Evolutionary conservation across 2,113 vertebrate genomes (phyloP), one percentile per base, ranked within the genome.

Genomic region (Lycaon pictus): DNA sequence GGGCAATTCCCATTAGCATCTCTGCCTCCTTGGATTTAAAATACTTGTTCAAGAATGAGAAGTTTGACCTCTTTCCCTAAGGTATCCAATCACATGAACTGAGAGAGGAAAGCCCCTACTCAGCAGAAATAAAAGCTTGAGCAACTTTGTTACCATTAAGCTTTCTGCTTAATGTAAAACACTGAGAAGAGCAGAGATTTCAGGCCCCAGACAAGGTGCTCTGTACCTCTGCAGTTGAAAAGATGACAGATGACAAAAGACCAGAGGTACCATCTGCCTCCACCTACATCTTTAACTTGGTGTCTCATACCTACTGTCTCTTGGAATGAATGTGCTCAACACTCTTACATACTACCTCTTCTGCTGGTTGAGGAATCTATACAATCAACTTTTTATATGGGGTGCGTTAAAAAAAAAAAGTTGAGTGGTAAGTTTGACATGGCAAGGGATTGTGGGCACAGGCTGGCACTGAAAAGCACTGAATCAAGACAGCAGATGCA

Each of bases 31-130:
- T 63, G 72, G 95, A 86, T 51, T 95, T 92, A 32, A 96, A 97
- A 96, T 97, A 93, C 92, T 94, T 95, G 93, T 77, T 95, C 65
- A 60, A 88, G 82, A 92, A 89, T 27, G 22, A 92, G 79, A 88
- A 65, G 13, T 15, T 63, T 77, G 67, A 65, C 55, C 19, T 56
- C 12, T 37, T 83, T 65, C 53, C 83, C 51, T 27, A 89, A 53
- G 15, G 29, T 29, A 62, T n/a, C 69, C 56, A 37, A 1, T 80
- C 85, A 13, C 58, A 16, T 29, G 74, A 29, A 19, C 32, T n/a
- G 82, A 67, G 35, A 20, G 17, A 17, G 9, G 32, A n/a, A 60
- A 60, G 58, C 35, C 22, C 7, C 25, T 48, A 13, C 20, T 77
- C 19, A 43, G 43, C 35, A 25, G 13, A 79, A 80, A 51, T 48